phyloP scores from a whole-genome alignment of 2,888 invertebrate species.

The Geotrupes spiniger region DNA sequence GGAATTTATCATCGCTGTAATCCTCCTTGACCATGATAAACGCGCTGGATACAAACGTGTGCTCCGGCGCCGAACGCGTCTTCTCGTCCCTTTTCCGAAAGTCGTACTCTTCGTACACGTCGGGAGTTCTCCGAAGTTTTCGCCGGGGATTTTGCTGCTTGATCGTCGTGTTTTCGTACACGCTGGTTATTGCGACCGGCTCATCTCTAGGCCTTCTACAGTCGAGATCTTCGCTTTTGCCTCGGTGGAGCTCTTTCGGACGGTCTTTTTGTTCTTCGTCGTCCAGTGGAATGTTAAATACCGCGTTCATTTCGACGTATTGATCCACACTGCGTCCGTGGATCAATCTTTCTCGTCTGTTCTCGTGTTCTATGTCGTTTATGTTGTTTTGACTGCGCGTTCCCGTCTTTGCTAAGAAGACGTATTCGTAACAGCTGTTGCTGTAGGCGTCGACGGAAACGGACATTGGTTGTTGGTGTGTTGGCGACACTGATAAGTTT shows the following conservation, averaged over 20 bases:
- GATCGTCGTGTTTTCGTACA: conserved; percentile 69
- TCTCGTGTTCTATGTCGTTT: conserved; percentile 60
- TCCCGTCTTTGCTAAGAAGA: conserved; percentile 63
- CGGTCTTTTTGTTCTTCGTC: conserved; percentile 42
- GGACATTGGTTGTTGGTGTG: conserved; percentile 64
- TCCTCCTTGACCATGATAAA: conserved; percentile 54
- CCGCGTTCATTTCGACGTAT: conserved; percentile 72
- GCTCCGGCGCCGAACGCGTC: conserved; percentile 42
- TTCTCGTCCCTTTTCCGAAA: conserved; percentile 48
- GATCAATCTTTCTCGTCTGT: conserved; percentile 55
- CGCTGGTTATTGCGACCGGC: conserved; percentile 70
- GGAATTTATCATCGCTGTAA: conserved; percentile 47
- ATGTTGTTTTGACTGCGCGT: conserved; percentile 70
- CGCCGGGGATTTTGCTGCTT: conserved; percentile 71
- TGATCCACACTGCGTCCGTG: conserved; percentile 75
- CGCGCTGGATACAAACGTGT: conserved; percentile 56
- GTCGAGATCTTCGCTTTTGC: conserved; percentile 50
- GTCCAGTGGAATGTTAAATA: conserved; percentile 51
- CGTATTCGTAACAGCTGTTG: conserved; percentile 62
- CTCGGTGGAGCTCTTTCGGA: conserved; percentile 45
- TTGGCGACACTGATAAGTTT: conserved; percentile 83
- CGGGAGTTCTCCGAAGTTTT: conserved; percentile 63
- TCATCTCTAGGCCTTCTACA: conserved; percentile 52
- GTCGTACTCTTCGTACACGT: conserved; percentile 63
- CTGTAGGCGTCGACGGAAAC: conserved; percentile 57